Evolutionary conservation across 2,113 vertebrate species (phyloP).

Genomic region (Rynchops niger): DNA sequence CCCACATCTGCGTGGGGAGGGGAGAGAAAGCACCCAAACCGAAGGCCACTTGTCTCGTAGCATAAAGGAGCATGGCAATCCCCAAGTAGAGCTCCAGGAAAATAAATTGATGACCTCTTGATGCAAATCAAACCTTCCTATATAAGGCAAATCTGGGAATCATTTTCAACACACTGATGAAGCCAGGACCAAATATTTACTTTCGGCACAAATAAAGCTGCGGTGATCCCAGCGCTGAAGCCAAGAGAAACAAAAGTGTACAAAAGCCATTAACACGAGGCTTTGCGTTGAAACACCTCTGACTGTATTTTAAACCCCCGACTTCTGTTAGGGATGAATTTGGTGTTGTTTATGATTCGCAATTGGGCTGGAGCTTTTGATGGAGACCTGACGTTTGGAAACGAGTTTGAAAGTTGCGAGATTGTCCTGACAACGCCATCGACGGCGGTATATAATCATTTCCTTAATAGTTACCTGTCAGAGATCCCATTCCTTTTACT

Average conservation of each 20-base stretch:
- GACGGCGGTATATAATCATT: constrained; percentile 10
- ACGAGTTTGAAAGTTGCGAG: constrained; percentile 25
- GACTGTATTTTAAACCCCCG: not conserved
- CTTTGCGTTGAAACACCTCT: not conserved
- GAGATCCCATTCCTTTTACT: constrained; percentile 2
- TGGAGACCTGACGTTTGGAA: constrained; percentile 34
- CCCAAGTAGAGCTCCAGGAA: not conserved
- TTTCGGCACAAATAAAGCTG: constrained; percentile 11
- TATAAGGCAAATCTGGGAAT: constrained; percentile 5
- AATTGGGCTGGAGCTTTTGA: not conserved
- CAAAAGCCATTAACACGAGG: not conserved
- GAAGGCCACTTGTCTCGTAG: not conserved
- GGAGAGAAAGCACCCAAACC: not conserved
- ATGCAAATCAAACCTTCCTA: constrained; percentile 38
- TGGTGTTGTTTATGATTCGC: not conserved
- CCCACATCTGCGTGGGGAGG: not conserved
- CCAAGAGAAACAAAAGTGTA: not conserved
- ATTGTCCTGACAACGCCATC: constrained; percentile 25
- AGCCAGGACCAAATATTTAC: constrained; percentile 26
- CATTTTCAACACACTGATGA: not conserved
- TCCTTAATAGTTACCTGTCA: constrained; percentile 55
- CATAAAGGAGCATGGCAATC: not conserved
- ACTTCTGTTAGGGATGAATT: not conserved
- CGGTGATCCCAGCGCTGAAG: not conserved
- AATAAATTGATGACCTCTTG: not conserved